Evolutionary conservation across 2,888 invertebrate genomes (phyloP).

Genomic region (Phengaris alcon): DNA sequence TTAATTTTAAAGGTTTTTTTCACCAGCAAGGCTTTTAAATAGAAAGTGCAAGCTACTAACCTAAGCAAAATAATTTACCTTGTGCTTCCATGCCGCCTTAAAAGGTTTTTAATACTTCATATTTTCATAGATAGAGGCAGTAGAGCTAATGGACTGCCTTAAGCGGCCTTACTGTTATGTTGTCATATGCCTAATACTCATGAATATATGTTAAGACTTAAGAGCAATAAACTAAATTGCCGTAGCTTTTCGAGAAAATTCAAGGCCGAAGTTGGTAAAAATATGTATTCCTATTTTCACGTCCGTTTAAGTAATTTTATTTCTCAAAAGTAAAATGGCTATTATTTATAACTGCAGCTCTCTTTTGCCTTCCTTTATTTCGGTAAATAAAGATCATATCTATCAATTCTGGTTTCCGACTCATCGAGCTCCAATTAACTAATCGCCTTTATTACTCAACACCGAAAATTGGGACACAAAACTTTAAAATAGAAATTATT

Average conservation of each 20-base stretch:
- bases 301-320: too few species aligned
- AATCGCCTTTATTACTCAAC: constrained; percentile 26
- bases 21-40: neutral
- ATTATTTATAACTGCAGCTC: neutral
- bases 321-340: neutral
- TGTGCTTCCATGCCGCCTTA: neutral
- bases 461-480: constrained; percentile 22
- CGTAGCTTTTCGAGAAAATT: neutral
- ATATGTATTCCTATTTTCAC: neutral
- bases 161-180: neutral
- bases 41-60: neutral
- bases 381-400: constrained; percentile 25
- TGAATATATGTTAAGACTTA: neutral
- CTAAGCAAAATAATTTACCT: neutral
- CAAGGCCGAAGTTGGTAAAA: neutral
- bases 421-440: constrained; percentile 19
- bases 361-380: constrained; percentile 4
- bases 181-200: neutral
- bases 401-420: constrained; percentile 26
- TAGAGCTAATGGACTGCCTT: constrained; percentile 3
- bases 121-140: constrained; percentile 17
- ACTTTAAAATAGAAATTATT: constrained; percentile 21
- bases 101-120: constrained; percentile 5
- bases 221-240: constrained; percentile 1
- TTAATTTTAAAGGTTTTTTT: neutral